These are phyloP conservation scores for Epizoanthus fatuus DNA, from an alignment of 92 coral and sea anemone genomes.

Conservation along the genomic window DNA sequence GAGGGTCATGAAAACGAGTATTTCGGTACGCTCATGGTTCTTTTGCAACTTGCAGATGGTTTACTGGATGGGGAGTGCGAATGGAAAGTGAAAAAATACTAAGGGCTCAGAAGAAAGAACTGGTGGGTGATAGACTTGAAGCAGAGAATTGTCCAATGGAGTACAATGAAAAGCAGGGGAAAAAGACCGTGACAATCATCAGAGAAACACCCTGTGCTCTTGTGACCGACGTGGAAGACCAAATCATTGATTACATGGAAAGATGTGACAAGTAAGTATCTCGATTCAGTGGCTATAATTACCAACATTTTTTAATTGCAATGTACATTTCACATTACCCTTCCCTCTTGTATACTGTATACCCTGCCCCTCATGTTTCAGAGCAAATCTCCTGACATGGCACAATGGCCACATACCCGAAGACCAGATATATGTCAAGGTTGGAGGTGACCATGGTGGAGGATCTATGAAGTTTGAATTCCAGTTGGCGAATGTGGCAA, in stretches of 20 bases:
- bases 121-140: slow-evolving; percentile 27
- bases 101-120: slow-evolving; percentile 22
- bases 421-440: slow-evolving; percentile 30
- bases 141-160: slow-evolving; percentile 18
- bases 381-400: slow-evolving; percentile 31
- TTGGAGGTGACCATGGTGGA: slow-evolving; percentile 59
- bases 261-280: slow-evolving; percentile 14
- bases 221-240: slow-evolving; percentile 16
- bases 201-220: slow-evolving; percentile 36
- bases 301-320: background rate
- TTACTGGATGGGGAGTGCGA: slow-evolving; percentile 14
- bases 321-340: background rate
- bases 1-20: too few species aligned
- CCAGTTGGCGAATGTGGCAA: slow-evolving; percentile 42
- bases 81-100: slow-evolving; percentile 30
- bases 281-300: background rate
- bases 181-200: slow-evolving; percentile 14
- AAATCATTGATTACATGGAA: slow-evolving; percentile 13
- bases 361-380: background rate
- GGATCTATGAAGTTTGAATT: slow-evolving; percentile 33
- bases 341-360: too few species aligned
- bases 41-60: slow-evolving; percentile 24
- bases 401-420: slow-evolving; percentile 46
- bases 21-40: too few species aligned
- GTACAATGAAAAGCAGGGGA: slow-evolving; percentile 6